phyloP scores from a whole-genome alignment of 2,888 invertebrate genomes.

The Cynaeus angustus region DNA sequence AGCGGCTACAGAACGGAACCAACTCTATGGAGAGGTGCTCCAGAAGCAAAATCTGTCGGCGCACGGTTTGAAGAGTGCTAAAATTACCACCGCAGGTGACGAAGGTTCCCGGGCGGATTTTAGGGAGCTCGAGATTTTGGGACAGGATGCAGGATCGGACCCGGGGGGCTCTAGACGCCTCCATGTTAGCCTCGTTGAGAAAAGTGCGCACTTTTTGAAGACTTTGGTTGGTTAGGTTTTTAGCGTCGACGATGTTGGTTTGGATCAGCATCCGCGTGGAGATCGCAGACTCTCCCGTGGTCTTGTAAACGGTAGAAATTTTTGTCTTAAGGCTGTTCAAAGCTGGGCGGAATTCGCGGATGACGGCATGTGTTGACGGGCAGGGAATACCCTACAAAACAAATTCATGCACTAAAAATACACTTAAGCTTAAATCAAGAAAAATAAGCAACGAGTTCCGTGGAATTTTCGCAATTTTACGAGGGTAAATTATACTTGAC shows the following conservation, averaged over 20 bases:
- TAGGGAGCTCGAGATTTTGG: slow-evolving; percentile 18
- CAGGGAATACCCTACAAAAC: slow-evolving; percentile 40
- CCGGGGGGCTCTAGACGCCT: slow-evolving; percentile 3
- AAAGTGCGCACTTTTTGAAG: not conserved
- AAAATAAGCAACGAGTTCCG: too few species aligned
- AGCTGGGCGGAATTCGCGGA: slow-evolving; percentile 9
- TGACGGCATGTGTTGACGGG: slow-evolving; percentile 10
- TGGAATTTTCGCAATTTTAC: not conserved
- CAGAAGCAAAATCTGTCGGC: not conserved
- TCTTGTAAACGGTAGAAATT: slow-evolving; percentile 16
- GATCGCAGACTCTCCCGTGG: slow-evolving; percentile 11
- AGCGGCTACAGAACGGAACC: slow-evolving; percentile 5
- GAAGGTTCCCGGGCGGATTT: not conserved
- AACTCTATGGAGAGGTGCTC: slow-evolving; percentile 7
- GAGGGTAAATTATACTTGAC: not conserved
- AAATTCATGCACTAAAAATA: not conserved
- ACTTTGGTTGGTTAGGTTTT: slow-evolving; percentile 23
- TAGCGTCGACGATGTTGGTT: slow-evolving; percentile 18
- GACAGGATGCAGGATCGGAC: slow-evolving; percentile 11
- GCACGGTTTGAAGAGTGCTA: not conserved
- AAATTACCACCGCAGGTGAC: slow-evolving; percentile 9
- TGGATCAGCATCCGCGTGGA: slow-evolving; percentile 18
- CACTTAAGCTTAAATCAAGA: too few species aligned
- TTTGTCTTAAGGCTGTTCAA: slow-evolving; percentile 11
- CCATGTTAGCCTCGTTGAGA: slow-evolving; percentile 25